These are phyloP conservation scores for Semaprochilodus insignis DNA, from an alignment of 2,797 vertebrate genomes.

Conservation along the genomic window DNA sequence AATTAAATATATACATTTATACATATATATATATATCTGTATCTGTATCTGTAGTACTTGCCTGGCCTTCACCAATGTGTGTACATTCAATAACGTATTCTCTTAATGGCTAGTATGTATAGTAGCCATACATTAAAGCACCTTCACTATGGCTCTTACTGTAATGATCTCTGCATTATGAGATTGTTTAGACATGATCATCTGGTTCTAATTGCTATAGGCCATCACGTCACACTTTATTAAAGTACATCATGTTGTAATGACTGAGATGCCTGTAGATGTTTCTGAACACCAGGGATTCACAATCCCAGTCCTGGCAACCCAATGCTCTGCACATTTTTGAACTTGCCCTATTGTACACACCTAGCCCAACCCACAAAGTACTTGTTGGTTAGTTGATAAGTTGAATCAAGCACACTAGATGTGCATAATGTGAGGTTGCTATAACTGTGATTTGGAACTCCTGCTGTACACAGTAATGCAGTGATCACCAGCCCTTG, in stretches of 20 bases:
- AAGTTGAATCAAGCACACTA: too few species aligned
- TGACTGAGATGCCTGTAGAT: background rate
- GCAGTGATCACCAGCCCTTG: too few species aligned
- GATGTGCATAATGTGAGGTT: too few species aligned
- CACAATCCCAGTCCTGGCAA: too few species aligned
- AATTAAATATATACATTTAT: background rate
- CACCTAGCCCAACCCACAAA: too few species aligned
- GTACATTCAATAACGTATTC: background rate
- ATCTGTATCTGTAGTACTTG: background rate
- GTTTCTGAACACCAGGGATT: too few species aligned
- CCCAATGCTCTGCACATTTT: too few species aligned
- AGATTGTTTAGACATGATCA: background rate
- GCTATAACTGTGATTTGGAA: too few species aligned
- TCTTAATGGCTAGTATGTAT: background rate
- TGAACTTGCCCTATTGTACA: too few species aligned
- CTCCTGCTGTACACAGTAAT: too few species aligned
- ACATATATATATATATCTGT: too few species aligned
- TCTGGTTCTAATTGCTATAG: background rate
- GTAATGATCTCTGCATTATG: conserved; percentile 20
- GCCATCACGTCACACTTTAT: conserved; percentile 8
- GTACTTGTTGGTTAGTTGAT: too few species aligned
- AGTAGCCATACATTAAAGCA: background rate
- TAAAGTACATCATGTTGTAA: background rate
- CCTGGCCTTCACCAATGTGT: background rate
- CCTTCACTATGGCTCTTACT: background rate